A percentile compares a stretch with the other conserved stretches of the same genome.
Conservation (phyloP, 2,797 vertebrate genomes). For the Micromesistius poutassou region DNA sequence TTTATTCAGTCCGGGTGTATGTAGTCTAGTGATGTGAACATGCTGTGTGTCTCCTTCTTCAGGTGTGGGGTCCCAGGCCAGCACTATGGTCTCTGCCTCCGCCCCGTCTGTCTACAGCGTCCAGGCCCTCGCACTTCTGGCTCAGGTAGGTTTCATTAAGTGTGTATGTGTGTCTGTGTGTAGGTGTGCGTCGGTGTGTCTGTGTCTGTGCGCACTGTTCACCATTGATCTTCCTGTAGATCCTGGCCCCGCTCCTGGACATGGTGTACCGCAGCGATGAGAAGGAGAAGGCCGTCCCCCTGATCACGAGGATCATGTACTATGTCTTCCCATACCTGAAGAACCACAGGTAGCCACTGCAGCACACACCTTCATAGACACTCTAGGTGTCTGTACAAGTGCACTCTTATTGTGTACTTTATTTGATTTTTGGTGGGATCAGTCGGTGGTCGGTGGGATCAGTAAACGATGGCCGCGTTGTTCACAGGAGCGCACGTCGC, state of each 20-base stretch:
- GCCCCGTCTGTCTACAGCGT: slow-evolving; percentile 94
- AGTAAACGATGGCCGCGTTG: too few species aligned
- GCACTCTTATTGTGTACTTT: too few species aligned
- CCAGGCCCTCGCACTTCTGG: slow-evolving; percentile 90
- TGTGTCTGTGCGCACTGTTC: background rate
- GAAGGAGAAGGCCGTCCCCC: slow-evolving; percentile 92
- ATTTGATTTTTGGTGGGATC: too few species aligned
- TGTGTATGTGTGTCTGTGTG: background rate
- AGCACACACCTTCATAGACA: background rate
- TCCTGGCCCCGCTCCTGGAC: slow-evolving; percentile 89
- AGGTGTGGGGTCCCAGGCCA: slow-evolving; percentile 77
- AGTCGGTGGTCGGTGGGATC: too few species aligned
- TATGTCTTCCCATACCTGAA: slow-evolving; percentile 94
- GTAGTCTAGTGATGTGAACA: background rate
- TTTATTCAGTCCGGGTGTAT: too few species aligned
- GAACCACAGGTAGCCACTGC: slow-evolving; percentile 85
- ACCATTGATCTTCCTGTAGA: slow-evolving; percentile 40
- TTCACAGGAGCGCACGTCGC: too few species aligned
- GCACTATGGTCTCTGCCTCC: slow-evolving; percentile 91
- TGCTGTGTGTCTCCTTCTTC: slow-evolving; percentile 2
- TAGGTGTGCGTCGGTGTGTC: background rate
- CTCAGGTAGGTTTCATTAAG: slow-evolving; percentile 76
- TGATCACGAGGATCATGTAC: slow-evolving; percentile 91
- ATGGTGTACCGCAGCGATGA: slow-evolving; percentile 97
- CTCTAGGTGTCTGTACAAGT: too few species aligned